These are phyloP conservation scores for Amblyopsis rosae DNA, from an alignment of 2,113 vertebrate genomes.

Conservation along the genomic window DNA sequence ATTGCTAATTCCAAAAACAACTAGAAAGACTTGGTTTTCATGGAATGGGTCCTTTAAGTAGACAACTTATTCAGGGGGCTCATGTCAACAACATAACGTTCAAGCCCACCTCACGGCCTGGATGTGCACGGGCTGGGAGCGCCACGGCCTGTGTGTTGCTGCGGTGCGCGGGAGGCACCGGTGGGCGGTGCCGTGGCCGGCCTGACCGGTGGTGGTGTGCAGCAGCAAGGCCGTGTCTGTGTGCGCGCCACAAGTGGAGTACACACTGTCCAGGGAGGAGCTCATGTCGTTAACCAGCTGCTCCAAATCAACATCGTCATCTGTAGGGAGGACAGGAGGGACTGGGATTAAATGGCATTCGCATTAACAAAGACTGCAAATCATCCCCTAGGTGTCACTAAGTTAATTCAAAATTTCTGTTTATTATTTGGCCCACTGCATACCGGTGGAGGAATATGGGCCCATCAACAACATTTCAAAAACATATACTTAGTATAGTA, in stretches of 20 bases:
- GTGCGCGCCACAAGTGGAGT: slow-evolving; percentile 76
- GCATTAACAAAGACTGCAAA: slow-evolving; percentile 1
- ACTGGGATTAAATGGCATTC: neutral
- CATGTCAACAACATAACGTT: neutral
- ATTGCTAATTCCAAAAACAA: too few relatives aligned
- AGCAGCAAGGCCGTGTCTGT: slow-evolving; percentile 86
- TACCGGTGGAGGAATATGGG: too few relatives aligned
- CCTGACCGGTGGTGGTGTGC: slow-evolving; percentile 78
- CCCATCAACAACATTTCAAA: too few relatives aligned
- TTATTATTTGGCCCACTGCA: too few relatives aligned
- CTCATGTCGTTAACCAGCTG: slow-evolving; percentile 94
- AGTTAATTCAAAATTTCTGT: too few relatives aligned
- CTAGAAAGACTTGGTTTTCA: too few relatives aligned
- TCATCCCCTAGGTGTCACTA: slow-evolving; percentile 22
- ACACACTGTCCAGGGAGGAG: slow-evolving; percentile 87
- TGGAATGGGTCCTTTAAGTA: too few relatives aligned
- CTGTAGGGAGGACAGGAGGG: slow-evolving; percentile 60
- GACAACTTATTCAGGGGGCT: neutral
- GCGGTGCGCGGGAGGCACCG: slow-evolving; percentile 42
- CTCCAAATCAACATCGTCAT: slow-evolving; percentile 92
- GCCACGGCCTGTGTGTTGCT: slow-evolving; percentile 77
- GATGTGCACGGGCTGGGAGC: slow-evolving; percentile 93
- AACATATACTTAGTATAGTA: too few relatives aligned
- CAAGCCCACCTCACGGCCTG: slow-evolving; percentile 83
- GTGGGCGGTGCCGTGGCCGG: slow-evolving; percentile 49